These are phyloP conservation scores for Grantiella picta DNA, from an alignment of 2,113 vertebrate species.

Conservation along the genomic window DNA sequence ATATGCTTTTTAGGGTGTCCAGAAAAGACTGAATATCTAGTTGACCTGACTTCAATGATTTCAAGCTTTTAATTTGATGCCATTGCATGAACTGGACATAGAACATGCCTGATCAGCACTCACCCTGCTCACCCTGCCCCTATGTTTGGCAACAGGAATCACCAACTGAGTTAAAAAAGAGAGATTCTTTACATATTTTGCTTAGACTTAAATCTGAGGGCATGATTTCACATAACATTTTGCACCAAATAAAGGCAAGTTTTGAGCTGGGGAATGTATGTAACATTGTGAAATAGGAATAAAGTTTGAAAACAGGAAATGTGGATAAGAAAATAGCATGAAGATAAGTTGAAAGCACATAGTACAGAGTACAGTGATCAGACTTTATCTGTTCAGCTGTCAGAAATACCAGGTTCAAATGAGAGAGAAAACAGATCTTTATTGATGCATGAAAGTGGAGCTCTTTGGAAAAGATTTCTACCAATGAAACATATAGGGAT, in stretches of 20 bases:
- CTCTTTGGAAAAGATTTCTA: background rate
- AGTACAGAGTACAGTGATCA: background rate
- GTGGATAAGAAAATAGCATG: background rate
- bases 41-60: background rate
- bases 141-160: background rate
- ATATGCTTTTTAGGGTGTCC: background rate
- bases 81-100: background rate
- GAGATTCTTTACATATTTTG: background rate
- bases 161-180: background rate
- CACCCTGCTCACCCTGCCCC: background rate
- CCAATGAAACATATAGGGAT: background rate
- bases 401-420: background rate
- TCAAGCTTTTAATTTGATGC: background rate
- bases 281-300: background rate
- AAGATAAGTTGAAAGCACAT: background rate
- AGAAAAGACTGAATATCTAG: background rate
- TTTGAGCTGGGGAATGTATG: background rate
- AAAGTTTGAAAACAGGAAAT: background rate
- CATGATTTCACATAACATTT: background rate
- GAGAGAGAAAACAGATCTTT: background rate
- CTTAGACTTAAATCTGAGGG: background rate
- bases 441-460: background rate
- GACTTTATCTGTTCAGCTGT: background rate
- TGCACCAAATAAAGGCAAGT: background rate
- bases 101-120: background rate